Conservation (phyloP, 1,140 invertebrate genomes). For the Penaeus vannamei region DNA sequence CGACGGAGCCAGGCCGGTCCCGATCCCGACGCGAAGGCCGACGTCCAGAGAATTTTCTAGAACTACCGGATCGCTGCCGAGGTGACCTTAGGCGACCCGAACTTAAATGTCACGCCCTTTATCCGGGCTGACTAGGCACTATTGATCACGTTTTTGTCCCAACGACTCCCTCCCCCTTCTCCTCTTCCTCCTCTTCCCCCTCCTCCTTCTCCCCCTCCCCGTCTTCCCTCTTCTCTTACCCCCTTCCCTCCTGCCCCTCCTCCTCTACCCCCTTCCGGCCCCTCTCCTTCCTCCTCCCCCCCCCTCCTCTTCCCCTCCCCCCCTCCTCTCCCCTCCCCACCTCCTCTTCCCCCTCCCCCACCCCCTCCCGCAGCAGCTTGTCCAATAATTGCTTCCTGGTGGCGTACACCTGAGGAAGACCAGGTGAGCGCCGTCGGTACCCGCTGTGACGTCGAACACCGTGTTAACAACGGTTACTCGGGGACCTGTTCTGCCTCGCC, state of each 20-base stretch:
- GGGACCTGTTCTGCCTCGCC: too few species aligned
- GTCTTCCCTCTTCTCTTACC: background rate
- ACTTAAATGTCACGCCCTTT: slow-evolving; percentile 45
- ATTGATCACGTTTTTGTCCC: slow-evolving; percentile 41
- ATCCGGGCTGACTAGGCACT: slow-evolving; percentile 19
- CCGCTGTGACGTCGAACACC: too few species aligned
- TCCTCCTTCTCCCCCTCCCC: background rate
- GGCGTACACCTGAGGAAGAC: too few species aligned
- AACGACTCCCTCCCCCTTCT: background rate
- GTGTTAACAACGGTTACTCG: too few species aligned
- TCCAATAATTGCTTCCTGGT: too few species aligned
- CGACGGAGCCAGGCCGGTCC: too few species aligned
- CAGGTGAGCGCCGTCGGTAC: too few species aligned
- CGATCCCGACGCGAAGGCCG: too few species aligned
- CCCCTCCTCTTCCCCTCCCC: background rate
- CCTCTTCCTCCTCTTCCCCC: background rate
- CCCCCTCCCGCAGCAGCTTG: too few species aligned
- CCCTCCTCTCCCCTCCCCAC: too few species aligned
- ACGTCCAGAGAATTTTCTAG: too few species aligned
- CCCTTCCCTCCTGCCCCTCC: background rate
- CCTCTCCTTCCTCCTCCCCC: background rate
- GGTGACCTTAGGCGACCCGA: slow-evolving; percentile 38
- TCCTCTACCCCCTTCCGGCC: background rate
- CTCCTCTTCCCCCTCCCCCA: too few species aligned
- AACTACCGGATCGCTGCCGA: slow-evolving; percentile 10